Evolutionary conservation across 1,140 invertebrate genomes (phyloP), one percentile per base, ranked within the genome.

Genomic region (Parasteatoda tepidariorum): DNA sequence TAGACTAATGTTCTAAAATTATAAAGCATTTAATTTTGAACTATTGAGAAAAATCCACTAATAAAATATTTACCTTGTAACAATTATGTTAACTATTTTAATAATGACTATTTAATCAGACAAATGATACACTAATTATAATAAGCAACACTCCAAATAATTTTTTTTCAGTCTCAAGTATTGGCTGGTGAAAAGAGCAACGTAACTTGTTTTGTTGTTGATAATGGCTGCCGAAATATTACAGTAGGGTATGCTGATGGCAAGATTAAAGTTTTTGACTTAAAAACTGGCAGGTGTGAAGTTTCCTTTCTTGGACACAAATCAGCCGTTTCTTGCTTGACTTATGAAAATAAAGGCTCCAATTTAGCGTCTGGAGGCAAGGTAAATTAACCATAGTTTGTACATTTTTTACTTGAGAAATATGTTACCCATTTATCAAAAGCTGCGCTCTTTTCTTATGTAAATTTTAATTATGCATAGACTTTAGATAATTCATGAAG

Each of bases 211-310:
- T 89, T 97, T 74, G 91, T 91, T n/a, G 6, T 28, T 28, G 85
- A 84, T 30, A 82, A 85, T 28, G 73, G 83, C 38, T 86, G 85
- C 2, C 87, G 84, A 34, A 85, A 85, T 84, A 89, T 99, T 85
- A 97, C 97, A 22, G 95, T 94, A 62, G 98, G 97, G 13, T 99
- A 98, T 89, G 90, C 92, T 5, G 95, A 99, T 92, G 98, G 98
- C 11, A 92, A 92, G 70, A 91, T 99, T 0, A 93, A 94, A 88
- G 91, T 97, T 2, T 99, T 94, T 87, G 86, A 89, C 74, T 90
- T 89, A 82, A 62, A 82, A 18, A 92, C 91, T 84, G 92, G 91
- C 86, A 94, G 95, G 87, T 89, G 92, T 86, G 90, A 93, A 26
- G 93, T 94, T 86, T 93, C 93, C 22, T 96, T 98, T 89, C 92